Percentiles rank a stretch among this genome's conserved stretches.
phyloP scores from a whole-genome alignment of 1,140 invertebrate species.

The Stegodyphus dumicola region DNA sequence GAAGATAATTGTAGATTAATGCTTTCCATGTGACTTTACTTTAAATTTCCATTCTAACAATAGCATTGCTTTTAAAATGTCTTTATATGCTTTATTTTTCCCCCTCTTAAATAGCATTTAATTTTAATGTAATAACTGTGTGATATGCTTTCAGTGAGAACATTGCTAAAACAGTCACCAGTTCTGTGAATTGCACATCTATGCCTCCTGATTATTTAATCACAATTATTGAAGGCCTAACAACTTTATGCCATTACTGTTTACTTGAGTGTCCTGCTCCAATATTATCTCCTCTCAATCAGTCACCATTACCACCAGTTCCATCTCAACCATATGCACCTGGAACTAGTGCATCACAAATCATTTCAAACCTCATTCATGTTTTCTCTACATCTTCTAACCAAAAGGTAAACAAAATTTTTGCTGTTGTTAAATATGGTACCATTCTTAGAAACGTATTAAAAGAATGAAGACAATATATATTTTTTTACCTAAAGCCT shows the following conservation, averaged over 20 bases:
- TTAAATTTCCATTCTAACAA: too few species aligned
- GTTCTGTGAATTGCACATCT: neutral
- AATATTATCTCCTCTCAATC: slow-evolving; percentile 68
- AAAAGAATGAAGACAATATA: too few species aligned
- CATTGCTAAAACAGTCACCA: too few species aligned
- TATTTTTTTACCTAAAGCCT: too few species aligned
- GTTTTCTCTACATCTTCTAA: slow-evolving; percentile 71
- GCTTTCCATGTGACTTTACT: too few species aligned
- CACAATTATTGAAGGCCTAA: slow-evolving; percentile 83
- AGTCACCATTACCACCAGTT: slow-evolving; percentile 55
- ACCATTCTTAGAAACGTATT: too few species aligned
- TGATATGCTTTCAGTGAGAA: too few species aligned
- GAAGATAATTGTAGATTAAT: too few species aligned
- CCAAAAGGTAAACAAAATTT: slow-evolving; percentile 52
- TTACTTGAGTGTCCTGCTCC: slow-evolving; percentile 75
- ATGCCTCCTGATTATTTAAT: slow-evolving; percentile 83
- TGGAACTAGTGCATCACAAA: slow-evolving; percentile 62
- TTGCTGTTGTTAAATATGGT: neutral
- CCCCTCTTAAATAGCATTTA: too few species aligned
- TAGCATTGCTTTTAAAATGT: too few species aligned
- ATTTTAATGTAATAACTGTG: too few species aligned
- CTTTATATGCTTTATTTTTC: too few species aligned
- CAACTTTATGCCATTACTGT: slow-evolving; percentile 87
- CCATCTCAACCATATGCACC: slow-evolving; percentile 61
- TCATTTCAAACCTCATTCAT: slow-evolving; percentile 83